Base-by-base conservation (phyloP, 92 coral and sea anemone species). In the Actinernus sp. region DNA sequence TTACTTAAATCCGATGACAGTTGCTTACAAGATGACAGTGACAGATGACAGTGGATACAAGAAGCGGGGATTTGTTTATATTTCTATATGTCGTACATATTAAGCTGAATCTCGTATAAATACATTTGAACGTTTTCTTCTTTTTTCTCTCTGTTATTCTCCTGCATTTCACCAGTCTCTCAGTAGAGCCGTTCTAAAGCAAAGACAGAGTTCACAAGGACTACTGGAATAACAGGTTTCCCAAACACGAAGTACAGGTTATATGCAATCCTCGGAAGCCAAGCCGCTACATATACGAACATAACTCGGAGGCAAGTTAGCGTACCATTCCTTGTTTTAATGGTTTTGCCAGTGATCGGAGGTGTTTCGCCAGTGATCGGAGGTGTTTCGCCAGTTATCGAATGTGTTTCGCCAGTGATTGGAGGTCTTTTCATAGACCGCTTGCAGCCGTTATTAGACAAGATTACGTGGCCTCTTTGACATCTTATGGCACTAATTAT, bases 251-350 rank as follows among this genome's bases (percentile, higher is more conserved):
- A 62, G 14, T 26, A 62, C 18, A 74, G 60, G 79, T 61, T 59
- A 69, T 74, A 87, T 4, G 67, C 33, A 4, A 68, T 68, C 13
- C 85, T 58, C 22, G 93, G 93, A 11, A 87, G 47, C 93, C 93
- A 87, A 2, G 76, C 71, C 49, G 82, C 49, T 22, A 75, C 77
- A 49, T 73, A 86, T 3, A 82, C 83, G 4, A 58, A 8, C 17
- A 76, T 80, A 16, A 87, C 83, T 1, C 63, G 51, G 1, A 71
- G 62, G 24, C 93, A 81, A 5, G 93, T 58, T 0, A 62, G 21
- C 0, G 85, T 69, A 10, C 90, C 90, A 24, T 61, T 69, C 8
- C 45, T 1, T 17, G 32, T 46, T 21, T 29, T 25, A 16, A 4
- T 32, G 21, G 43, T 17, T n/a, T 60, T 41, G 3, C n/a, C 4